phyloP scores from a whole-genome alignment of 2,888 invertebrate species.

The Cephus sareptanus region DNA sequence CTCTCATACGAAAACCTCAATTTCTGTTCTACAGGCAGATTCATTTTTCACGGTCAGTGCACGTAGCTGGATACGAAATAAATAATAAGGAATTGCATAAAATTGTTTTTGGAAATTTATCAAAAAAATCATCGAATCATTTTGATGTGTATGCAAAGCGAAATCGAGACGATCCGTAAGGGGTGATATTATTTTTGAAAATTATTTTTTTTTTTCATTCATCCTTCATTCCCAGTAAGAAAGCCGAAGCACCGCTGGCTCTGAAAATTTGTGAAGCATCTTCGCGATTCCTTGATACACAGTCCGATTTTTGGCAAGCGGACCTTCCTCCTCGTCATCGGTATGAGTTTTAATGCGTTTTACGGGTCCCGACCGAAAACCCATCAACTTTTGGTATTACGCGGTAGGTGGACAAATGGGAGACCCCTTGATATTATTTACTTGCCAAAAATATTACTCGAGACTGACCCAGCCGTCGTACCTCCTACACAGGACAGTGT shows the following conservation, averaged over 20 bases:
- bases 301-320: conserved; percentile 60
- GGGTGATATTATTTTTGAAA: not conserved
- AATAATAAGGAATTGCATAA: not conserved
- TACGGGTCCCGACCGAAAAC: conserved; percentile 58
- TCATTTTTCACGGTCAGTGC: not conserved
- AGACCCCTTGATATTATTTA: conserved; percentile 17
- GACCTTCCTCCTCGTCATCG: conserved; percentile 59
- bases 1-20: conserved; percentile 44
- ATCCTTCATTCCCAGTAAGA: not conserved
- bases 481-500: not conserved
- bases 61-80: not conserved
- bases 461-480: not conserved
- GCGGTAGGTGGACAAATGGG: conserved; percentile 45
- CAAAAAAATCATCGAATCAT: not conserved
- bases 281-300: conserved; percentile 43
- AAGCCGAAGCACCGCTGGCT: conserved; percentile 47
- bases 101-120: too few species aligned
- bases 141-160: not conserved
- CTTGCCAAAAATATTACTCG: not conserved
- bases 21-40: not conserved
- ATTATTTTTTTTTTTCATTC: not conserved
- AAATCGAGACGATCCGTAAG: not conserved
- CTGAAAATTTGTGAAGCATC: conserved; percentile 32
- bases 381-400: conserved; percentile 53
- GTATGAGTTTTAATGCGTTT: conserved; percentile 63